Evolutionary conservation across 2,113 vertebrate species (phyloP).

Genomic region (Pluvianellus socialis): DNA sequence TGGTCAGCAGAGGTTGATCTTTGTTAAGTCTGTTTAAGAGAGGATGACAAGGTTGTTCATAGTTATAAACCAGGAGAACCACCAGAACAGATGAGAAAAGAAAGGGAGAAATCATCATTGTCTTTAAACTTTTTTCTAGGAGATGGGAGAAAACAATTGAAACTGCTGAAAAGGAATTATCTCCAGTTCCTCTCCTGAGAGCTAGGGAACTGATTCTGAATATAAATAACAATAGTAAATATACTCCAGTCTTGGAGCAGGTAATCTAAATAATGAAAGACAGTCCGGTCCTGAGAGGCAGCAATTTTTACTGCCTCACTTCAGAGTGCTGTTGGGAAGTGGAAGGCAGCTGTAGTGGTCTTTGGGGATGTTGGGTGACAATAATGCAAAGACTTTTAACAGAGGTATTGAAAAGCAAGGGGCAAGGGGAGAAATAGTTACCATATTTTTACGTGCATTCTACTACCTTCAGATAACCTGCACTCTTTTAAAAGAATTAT

Average conservation of each 20-base stretch:
- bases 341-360: background rate
- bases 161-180: background rate
- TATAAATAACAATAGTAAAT: background rate
- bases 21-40: background rate
- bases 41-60: background rate
- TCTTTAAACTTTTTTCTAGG: background rate
- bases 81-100: background rate
- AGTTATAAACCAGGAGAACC: background rate
- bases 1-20: background rate
- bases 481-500: background rate
- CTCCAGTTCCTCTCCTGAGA: background rate
- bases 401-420: background rate
- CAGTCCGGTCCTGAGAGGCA: background rate
- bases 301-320: background rate
- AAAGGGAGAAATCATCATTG: background rate
- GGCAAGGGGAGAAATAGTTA: background rate
- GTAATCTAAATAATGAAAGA: background rate
- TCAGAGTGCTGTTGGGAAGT: background rate
- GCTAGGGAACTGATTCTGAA: background rate
- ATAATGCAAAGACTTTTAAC: background rate
- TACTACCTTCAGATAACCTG: background rate
- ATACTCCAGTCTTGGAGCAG: background rate
- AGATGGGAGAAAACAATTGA: background rate
- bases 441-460: background rate
- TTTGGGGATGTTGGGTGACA: background rate